Base-by-base conservation (phyloP, 1,140 invertebrate genomes). In the Tetramorium simillimum region DNA sequence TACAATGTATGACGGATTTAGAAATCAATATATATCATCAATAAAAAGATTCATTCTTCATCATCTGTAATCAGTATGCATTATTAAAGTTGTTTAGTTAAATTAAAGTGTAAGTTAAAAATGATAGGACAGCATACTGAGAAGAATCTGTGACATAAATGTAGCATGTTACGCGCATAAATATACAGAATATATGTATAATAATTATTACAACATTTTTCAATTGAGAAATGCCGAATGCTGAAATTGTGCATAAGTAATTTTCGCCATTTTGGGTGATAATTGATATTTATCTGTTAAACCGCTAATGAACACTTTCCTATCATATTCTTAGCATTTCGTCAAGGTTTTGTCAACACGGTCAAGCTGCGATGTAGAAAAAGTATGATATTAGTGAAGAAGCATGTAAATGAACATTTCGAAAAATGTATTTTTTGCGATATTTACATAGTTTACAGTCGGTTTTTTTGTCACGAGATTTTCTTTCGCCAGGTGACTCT, bases 391-490 rank as follows among this genome's bases (percentile, higher is more conserved):
- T 33, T 33, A 73, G n/a, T 46, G 14, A 14, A 72, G 18, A 72
- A 58, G 14, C 9, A 81, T 16, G 18, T 65, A 21, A 81, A 10
- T 81, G 5, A 56, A 73, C 67, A 73, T 37, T 46, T 82, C 53
- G 51, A 84, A 73, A 73, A 60, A 75, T 84, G 53, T 75, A 84
- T 75, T 60, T 75, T 53, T 40, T 49, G 5, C 6, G 24, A 4
- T 88, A 58, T 73, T 65, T 77, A 72, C 49, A 86, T 81, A 58
- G 28, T 85, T 33, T 49, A 65, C 63, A 40, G 14, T 88, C 4
- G 40, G 40, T 10, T 58, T 43, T 40, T 33, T 51, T 33, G 12
- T 24, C 14, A 1, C 43, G 14, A 16, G 49, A 63, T 33, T 81
- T 60, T 86, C 7, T n/a, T 58, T 4, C 10, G 3, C 3, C 37